Conservation (phyloP, 2,797 vertebrate species). For the Furcifer pardalis region DNA sequence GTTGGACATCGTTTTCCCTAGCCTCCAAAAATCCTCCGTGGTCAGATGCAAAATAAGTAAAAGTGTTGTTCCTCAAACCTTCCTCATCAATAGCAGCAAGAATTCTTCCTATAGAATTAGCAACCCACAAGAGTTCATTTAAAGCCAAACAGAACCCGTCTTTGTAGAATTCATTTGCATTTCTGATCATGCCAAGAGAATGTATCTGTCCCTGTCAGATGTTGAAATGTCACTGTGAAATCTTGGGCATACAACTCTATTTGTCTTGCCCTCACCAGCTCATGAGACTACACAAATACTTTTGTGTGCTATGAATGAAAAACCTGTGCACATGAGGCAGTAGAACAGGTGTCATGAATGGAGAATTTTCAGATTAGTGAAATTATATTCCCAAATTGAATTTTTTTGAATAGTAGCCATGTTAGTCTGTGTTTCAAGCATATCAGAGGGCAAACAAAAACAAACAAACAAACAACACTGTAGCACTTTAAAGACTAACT, state of each 20-base stretch:
- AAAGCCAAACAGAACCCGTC: not conserved
- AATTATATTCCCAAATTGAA: not conserved
- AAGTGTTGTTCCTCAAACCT: constrained; percentile 78
- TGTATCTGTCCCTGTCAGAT: not conserved
- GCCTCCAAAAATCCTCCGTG: constrained; percentile 84
- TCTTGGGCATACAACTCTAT: not conserved
- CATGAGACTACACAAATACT: not conserved
- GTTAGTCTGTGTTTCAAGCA: too few species aligned
- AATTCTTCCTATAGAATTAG: constrained; percentile 77
- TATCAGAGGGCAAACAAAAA: too few species aligned
- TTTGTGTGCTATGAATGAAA: not conserved
- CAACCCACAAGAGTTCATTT: not conserved
- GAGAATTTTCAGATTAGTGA: not conserved
- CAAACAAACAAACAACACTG: too few species aligned
- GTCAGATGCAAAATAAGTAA: constrained; percentile 91
- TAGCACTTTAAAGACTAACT: too few species aligned
- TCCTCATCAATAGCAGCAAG: constrained; percentile 80
- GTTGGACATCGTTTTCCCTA: constrained; percentile 53
- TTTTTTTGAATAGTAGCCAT: too few species aligned
- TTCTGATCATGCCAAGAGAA: not conserved
- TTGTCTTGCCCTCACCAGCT: not conserved
- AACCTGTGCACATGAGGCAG: not conserved
- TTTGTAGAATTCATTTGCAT: not conserved
- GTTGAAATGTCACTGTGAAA: not conserved
- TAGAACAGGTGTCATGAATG: not conserved